A percentile compares a stretch with the other conserved stretches of the same genome.
Evolutionary conservation across 1,140 invertebrate genomes (phyloP).

Genomic region (Daktulosphaira vitifoliae): DNA sequence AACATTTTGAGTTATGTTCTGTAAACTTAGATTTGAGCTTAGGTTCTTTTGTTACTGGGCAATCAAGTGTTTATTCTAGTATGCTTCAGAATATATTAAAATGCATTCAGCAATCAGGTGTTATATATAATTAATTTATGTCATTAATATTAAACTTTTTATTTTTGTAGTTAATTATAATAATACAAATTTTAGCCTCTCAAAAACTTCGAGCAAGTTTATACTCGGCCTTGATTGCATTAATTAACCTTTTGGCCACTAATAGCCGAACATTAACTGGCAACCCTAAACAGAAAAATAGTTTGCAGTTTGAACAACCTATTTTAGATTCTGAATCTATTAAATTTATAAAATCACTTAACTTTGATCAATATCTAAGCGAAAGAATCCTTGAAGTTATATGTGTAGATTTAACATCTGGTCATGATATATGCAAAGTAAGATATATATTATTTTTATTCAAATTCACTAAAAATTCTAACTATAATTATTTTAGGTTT

Average conservation of each 20-base stretch:
- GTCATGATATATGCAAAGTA: conserved; percentile 75
- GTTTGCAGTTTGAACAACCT: background rate
- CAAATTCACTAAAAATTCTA: background rate
- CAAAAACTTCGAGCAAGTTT: conserved; percentile 45
- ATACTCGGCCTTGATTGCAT: conserved; percentile 68
- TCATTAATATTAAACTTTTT: too few species aligned
- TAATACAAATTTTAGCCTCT: conserved; percentile 26
- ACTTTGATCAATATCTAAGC: conserved; percentile 59
- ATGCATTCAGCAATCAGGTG: conserved; percentile 26
- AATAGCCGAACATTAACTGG: conserved; percentile 39
- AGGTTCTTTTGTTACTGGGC: conserved; percentile 29
- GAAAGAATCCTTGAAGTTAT: conserved; percentile 73
- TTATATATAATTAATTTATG: too few species aligned
- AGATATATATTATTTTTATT: conserved; percentile 34
- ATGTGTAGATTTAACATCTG: conserved; percentile 75
- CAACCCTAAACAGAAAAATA: conserved; percentile 33
- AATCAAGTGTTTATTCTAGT: conserved; percentile 8
- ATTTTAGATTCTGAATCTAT: conserved; percentile 28
- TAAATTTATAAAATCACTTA: conserved; percentile 44
- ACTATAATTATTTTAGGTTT: conserved; percentile 9
- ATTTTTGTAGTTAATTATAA: too few species aligned
- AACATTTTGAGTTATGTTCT: conserved; percentile 26
- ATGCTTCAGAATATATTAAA: conserved; percentile 44
- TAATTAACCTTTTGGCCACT: conserved; percentile 44
- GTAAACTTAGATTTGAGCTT: conserved; percentile 25